Evolutionary conservation across 2,888 invertebrate genomes (phyloP).

Genomic region (Carpatolechia fugitivella): DNA sequence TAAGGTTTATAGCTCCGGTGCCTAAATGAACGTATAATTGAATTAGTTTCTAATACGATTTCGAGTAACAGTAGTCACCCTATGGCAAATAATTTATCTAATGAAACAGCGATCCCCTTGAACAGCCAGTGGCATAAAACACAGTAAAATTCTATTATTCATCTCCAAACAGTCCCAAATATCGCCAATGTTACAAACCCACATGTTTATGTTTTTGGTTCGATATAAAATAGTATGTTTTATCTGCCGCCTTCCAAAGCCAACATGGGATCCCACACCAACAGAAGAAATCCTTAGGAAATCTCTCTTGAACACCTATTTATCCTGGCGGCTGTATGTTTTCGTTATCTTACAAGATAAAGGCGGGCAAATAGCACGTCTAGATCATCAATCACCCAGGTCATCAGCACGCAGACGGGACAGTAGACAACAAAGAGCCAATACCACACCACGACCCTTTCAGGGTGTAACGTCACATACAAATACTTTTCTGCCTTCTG

Average conservation of each 20-base stretch:
- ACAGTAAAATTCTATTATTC: too few relatives aligned
- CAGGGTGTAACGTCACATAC: neutral
- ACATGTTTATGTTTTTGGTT: too few relatives aligned
- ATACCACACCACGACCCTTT: neutral
- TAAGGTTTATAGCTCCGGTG: neutral
- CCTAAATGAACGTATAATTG: neutral
- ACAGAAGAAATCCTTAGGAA: too few relatives aligned
- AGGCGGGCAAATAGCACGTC: slow-evolving; percentile 1
- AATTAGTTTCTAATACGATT: slow-evolving; percentile 4
- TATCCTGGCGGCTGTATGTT: neutral
- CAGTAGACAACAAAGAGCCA: slow-evolving; percentile 10
- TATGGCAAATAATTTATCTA: neutral
- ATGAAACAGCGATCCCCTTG: too few relatives aligned
- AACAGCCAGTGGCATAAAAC: too few relatives aligned
- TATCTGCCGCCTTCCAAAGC: too few relatives aligned
- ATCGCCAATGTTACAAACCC: too few relatives aligned
- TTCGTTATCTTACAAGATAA: neutral
- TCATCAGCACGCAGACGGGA: slow-evolving; percentile 1
- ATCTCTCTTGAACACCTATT: neutral
- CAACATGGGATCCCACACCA: neutral
- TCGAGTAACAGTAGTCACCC: neutral
- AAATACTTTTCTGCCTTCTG: too few relatives aligned
- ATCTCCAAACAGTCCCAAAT: too few relatives aligned
- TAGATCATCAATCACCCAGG: slow-evolving; percentile 1
- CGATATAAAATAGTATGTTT: too few relatives aligned